Evolutionary conservation across 2,113 vertebrate species (phyloP), one percentile per base, ranked within the genome.

Genomic region (Pavo muticus): DNA sequence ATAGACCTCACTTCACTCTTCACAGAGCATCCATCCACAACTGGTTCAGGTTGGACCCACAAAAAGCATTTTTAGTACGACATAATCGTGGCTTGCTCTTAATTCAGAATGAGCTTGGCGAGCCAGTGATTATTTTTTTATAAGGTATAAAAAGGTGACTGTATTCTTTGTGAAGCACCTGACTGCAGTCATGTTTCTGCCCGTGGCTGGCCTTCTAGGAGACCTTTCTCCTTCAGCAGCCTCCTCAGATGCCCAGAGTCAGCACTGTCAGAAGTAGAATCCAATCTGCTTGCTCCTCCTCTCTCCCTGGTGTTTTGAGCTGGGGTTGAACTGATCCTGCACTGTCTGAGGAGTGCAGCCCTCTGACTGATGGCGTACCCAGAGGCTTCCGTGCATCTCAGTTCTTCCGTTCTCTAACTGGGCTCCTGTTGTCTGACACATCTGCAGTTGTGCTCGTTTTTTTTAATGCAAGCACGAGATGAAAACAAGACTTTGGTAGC

Each of bases 401-500:
- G 27, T 90, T 94, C 76, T 95, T 95, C 90, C 63, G 19, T 88
- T 88, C 79, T 91, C 79, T 52, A 54, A 60, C 40, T 75, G 40
- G 68, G 91, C 87, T 96, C 83, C 83, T 91, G 64, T 82, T 93
- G 72, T 95, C 91, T 95, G 84, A 93, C 91, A 87, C 63, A 15
- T 88, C 95, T 94, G 87, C 93, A 69, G 71, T 91, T 91, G 47
- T 92, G 74, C 67, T 96, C 79, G 7, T 35, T 74, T 79, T 91
- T 95, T 96, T 91, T 72, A 95, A 93, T 95, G 88, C 87, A 75
- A 91, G 90, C 87, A 78, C 69, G 76, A 71, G 76, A 60, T 90
- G 57, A 85, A 97, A 83, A 94, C 70, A 95, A 93, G 89, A 95
- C 75, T 92, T 87, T 91, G 88, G 88, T 95, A 95, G 95, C 91